These are phyloP conservation scores for Alviniconcha strummeri DNA, from an alignment of 2,888 invertebrate species.

Conservation along the genomic window DNA sequence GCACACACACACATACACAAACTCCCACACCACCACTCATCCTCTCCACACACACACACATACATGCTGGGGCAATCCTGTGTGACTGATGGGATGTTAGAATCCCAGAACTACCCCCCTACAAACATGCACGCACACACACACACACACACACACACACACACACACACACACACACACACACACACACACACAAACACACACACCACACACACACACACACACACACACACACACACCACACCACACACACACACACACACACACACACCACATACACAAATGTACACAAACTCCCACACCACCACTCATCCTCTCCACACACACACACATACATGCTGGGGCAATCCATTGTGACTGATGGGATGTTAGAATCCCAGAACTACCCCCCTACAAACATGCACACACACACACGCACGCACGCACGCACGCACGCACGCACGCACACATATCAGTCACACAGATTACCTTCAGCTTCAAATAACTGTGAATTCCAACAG, in stretches of 20 bases:
- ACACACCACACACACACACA: constrained; percentile 19
- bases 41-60: not conserved
- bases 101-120: not conserved
- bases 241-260: constrained; percentile 22
- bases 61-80: too few species aligned
- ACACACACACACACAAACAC: constrained; percentile 17
- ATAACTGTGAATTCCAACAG: constrained; percentile 13
- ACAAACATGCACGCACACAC: not conserved
- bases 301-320: not conserved
- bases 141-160: not conserved
- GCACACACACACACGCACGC: not conserved
- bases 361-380: too few species aligned
- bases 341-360: too few species aligned
- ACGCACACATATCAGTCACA: too few species aligned
- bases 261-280: not conserved
- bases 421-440: not conserved
- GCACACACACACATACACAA: too few species aligned
- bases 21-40: too few species aligned
- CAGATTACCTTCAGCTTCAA: constrained; percentile 24
- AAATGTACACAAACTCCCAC: not conserved
- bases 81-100: too few species aligned
- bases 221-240: constrained; percentile 19
- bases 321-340: constrained; percentile 1
- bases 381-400: too few species aligned
- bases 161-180: constrained; percentile 11